Evolutionary conservation across 2,797 vertebrate species (phyloP), one percentile per base, ranked within the genome.

Genomic region (Acrossocheilus fasciatus): DNA sequence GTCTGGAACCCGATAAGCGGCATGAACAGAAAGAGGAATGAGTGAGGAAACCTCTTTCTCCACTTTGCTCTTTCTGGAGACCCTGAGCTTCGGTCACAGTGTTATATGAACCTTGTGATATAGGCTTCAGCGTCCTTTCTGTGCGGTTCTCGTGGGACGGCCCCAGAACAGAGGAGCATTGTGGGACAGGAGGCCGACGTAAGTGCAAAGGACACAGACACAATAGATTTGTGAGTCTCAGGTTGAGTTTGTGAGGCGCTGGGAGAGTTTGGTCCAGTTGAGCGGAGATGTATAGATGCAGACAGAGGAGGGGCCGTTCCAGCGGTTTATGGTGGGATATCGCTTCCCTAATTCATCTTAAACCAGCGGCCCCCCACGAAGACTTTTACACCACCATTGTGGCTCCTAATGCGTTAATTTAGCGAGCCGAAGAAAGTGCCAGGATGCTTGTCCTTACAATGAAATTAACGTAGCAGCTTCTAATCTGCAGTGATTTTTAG

Each of bases 1-100:
- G 39, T 91, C 73, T 92, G 94, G 84, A 97, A 97, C 92, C 90
- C 87, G 92, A 96, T 95, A 93, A 95, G 92, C 91, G 93, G 95
- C 91, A 90, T 91, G 93, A 95, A 94, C 90, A 91, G 90, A 91
- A 94, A 92, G 91, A 93, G 91, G 95, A 96, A 95, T 93, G 47
- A 73, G 81, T 86, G 92, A 91, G 89, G 84, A 94, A 92, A 92
- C 88, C 93, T 57, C 20, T 91, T 88, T 84, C 87, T 89, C 90
- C 88, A 88, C 82, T 87, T 87, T 6, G 4, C 11, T 82, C 77
- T 54, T 18, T 14, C 20, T 64, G 54, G 20, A 18, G 66, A 23
- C 75, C 6, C 41, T 39, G 68, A 80, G 83, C 74, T 74, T 91
- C 87, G 95, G 94, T 93, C 87, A 90, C 86, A 76, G 84, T 91